phyloP scores from a whole-genome alignment of 2,888 invertebrate species.

The Agriotes lineatus region DNA sequence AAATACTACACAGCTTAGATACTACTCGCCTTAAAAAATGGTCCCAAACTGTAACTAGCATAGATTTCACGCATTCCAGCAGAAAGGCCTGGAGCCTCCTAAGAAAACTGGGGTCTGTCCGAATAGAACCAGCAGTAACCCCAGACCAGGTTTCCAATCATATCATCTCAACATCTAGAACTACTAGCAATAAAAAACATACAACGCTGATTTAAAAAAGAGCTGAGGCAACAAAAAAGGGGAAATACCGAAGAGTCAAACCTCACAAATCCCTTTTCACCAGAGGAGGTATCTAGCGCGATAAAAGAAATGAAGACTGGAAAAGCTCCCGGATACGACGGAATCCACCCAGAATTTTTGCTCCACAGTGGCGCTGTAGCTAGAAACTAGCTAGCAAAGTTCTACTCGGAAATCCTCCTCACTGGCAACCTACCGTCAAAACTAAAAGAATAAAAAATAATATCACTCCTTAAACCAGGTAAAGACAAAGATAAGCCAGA shows the following conservation, averaged over 20 bases:
- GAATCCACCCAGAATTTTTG: neutral
- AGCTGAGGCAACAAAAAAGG: neutral
- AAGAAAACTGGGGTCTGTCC: neutral
- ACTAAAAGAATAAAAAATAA: too few relatives aligned
- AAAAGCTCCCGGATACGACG: neutral
- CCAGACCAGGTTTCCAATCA: neutral
- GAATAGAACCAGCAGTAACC: neutral
- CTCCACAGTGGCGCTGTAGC: neutral
- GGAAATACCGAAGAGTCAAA: neutral
- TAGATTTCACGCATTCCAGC: slow-evolving; percentile 8
- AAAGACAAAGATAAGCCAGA: too few relatives aligned
- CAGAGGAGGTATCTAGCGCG: neutral
- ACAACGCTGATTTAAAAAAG: too few relatives aligned
- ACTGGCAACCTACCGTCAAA: slow-evolving; percentile 1
- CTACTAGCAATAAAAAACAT: too few relatives aligned
- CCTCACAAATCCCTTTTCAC: neutral
- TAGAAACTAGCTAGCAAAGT: too few relatives aligned
- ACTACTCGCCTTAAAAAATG: neutral
- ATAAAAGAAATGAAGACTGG: neutral
- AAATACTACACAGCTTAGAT: slow-evolving; percentile 2
- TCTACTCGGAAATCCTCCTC: neutral
- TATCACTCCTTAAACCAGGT: too few relatives aligned
- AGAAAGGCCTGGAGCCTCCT: neutral
- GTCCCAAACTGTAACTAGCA: neutral
- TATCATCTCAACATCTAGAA: neutral